Conservation (phyloP, 2,888 invertebrate genomes). For the Nowickia ferox region DNA sequence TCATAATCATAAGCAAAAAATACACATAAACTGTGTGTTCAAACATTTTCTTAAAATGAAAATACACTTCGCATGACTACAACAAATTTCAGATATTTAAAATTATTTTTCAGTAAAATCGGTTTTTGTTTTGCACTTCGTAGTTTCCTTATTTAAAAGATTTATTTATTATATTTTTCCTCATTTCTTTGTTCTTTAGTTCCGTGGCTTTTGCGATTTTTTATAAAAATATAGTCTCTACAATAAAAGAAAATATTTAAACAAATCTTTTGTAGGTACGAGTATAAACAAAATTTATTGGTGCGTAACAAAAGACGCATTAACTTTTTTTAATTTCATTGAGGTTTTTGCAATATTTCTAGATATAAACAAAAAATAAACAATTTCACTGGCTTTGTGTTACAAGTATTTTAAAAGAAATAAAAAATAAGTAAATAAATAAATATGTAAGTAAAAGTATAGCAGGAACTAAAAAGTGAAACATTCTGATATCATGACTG, state of each 20-base stretch:
- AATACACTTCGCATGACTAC: neutral
- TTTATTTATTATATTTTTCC: slow-evolving; percentile 22
- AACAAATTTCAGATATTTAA: neutral
- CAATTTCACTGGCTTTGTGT: slow-evolving; percentile 4
- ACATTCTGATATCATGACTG: neutral
- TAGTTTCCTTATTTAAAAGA: slow-evolving; percentile 29
- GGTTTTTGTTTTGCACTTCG: neutral
- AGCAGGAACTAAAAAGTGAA: slow-evolving; percentile 13
- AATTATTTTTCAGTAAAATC: neutral
- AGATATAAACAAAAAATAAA: neutral
- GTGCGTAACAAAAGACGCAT: slow-evolving; percentile 48
- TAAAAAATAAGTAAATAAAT: neutral
- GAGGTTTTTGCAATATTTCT: slow-evolving; percentile 15
- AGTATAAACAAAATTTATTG: slow-evolving; percentile 43
- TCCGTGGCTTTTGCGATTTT: neutral
- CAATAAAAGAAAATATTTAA: neutral
- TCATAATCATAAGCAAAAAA: neutral
- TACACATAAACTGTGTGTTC: neutral
- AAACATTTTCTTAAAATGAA: neutral
- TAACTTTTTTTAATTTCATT: slow-evolving; percentile 22
- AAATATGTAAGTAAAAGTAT: slow-evolving; percentile 15
- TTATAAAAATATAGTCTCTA: neutral
- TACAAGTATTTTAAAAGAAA: slow-evolving; percentile 1
- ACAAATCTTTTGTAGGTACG: neutral
- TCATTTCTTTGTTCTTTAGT: neutral